phyloP scores from a whole-genome alignment of 2,888 invertebrate genomes.

The Clanis bilineata region DNA sequence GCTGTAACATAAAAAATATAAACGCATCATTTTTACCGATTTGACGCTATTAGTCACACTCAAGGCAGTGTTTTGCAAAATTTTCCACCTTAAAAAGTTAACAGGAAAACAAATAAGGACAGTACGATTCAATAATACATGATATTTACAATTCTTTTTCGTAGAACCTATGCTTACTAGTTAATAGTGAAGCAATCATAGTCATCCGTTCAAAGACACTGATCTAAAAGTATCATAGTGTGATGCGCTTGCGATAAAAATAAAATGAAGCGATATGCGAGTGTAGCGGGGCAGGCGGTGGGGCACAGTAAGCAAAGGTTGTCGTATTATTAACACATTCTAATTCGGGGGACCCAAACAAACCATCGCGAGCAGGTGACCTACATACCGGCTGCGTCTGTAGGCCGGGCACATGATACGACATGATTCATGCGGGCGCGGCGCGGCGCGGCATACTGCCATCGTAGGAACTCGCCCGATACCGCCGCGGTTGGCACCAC shows the following conservation, averaged over 20 bases:
- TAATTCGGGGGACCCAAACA: slow-evolving; percentile 80
- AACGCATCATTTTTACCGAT: neutral
- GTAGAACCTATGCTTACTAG: neutral
- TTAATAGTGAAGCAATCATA: neutral
- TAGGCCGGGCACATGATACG: slow-evolving; percentile 58
- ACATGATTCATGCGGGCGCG: slow-evolving; percentile 63
- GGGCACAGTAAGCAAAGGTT: slow-evolving; percentile 67
- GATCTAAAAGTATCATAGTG: slow-evolving; percentile 5
- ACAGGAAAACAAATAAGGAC: slow-evolving; percentile 32
- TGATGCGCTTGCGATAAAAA: slow-evolving; percentile 47
- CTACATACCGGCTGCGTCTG: slow-evolving; percentile 71
- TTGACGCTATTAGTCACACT: neutral
- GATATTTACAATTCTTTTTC: neutral
- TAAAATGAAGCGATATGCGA: slow-evolving; percentile 47
- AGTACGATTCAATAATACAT: neutral
- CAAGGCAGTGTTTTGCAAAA: neutral
- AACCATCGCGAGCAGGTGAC: slow-evolving; percentile 77
- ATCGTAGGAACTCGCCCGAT: neutral
- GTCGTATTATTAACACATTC: slow-evolving; percentile 75
- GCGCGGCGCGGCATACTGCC: slow-evolving; percentile 10
- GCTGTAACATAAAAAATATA: no score
- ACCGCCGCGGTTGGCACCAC: neutral
- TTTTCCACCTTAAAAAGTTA: slow-evolving; percentile 19
- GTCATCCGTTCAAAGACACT: neutral
- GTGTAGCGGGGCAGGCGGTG: slow-evolving; percentile 29